phyloP scores from a whole-genome alignment of 1,140 invertebrate genomes.

The Camponotus pennsylvanicus region DNA sequence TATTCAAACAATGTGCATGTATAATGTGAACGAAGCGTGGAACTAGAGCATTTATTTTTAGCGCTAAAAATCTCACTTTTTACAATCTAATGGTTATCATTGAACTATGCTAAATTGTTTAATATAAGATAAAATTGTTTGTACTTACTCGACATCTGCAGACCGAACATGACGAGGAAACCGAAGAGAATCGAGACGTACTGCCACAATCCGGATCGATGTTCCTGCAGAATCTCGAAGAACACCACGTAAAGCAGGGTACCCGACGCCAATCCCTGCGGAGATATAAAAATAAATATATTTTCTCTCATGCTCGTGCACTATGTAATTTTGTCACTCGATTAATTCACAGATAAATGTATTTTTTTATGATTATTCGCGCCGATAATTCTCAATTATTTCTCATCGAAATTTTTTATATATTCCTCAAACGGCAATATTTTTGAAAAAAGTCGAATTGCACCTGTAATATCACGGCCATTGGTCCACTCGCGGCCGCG shows the following conservation, averaged over 20 bases:
- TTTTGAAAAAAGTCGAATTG: constrained; percentile 37
- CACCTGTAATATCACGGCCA: constrained; percentile 86
- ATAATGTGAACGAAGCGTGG: neutral
- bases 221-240: constrained; percentile 89
- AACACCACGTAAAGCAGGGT: constrained; percentile 90
- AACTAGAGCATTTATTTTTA: neutral
- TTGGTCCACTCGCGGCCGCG: constrained; percentile 87
- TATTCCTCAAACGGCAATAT: neutral
- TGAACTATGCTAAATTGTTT: neutral
- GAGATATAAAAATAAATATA: neutral
- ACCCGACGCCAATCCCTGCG: constrained; percentile 89
- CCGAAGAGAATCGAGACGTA: constrained; percentile 83
- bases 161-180: constrained; percentile 83
- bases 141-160: constrained; percentile 83
- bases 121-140: constrained; percentile 24
- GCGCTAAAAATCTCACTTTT: neutral
- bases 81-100: neutral
- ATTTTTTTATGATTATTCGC: neutral
- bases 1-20: neutral
- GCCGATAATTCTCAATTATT: neutral
- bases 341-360: neutral
- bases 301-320: neutral
- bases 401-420: neutral
- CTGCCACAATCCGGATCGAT: constrained; percentile 83
- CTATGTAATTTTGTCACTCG: too few relatives aligned